Percentiles rank a stretch among this genome's conserved stretches.
phyloP scores from a whole-genome alignment of 2,888 invertebrate species.

The Deroplatys truncata region DNA sequence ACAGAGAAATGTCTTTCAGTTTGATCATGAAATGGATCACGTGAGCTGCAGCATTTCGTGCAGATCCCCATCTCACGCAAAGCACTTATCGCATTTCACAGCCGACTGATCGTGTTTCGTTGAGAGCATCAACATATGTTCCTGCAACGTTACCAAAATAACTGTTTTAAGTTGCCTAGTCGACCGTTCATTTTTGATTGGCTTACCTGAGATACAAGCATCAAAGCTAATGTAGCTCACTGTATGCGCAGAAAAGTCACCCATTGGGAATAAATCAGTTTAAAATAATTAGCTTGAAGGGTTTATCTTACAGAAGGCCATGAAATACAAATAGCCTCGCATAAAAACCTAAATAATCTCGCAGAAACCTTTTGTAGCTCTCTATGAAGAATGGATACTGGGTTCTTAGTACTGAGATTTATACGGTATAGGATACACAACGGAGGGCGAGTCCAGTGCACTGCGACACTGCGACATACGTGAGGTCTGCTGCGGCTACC shows the following conservation, averaged over 20 bases:
- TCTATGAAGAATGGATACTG: no score
- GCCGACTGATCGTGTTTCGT: not conserved
- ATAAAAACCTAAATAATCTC: no score
- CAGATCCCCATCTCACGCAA: not conserved
- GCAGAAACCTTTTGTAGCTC: no score
- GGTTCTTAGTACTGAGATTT: no score
- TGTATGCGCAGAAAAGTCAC: not conserved
- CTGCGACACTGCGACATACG: no score
- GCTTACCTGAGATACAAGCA: not conserved
- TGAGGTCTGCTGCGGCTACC: no score
- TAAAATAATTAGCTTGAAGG: no score
- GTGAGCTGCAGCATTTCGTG: no score
- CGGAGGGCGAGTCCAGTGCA: no score
- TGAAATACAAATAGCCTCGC: not conserved
- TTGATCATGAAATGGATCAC: not conserved
- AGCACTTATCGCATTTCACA: not conserved
- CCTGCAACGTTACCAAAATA: not conserved
- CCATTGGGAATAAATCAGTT: no score
- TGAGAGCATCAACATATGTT: not conserved
- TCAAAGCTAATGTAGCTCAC: not conserved
- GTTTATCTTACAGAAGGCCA: not conserved
- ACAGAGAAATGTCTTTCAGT: not conserved
- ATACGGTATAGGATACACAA: no score
- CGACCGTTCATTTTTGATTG: not conserved
- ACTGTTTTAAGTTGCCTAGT: not conserved